Conservation (phyloP, 2,888 invertebrate genomes). For the Rhamnusium bicolor region DNA sequence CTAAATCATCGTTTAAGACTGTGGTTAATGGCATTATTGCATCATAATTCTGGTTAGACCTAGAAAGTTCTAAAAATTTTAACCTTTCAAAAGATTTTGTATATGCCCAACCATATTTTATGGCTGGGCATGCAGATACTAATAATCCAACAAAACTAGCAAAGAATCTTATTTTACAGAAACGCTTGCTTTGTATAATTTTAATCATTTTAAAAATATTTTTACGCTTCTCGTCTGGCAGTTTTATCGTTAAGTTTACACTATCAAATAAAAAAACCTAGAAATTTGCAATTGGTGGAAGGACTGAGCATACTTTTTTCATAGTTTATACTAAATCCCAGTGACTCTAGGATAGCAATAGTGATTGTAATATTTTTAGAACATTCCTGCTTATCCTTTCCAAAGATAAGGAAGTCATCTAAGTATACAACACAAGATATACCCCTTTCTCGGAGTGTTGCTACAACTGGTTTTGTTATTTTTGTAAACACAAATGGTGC, state of each 20-base stretch:
- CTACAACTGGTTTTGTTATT: constrained; percentile 42
- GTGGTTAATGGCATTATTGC: too few relatives aligned
- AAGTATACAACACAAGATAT: neutral
- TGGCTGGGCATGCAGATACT: too few relatives aligned
- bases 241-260: neutral
- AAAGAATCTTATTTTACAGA: constrained; percentile 21
- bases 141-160: constrained; percentile 39
- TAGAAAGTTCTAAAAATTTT: constrained; percentile 30
- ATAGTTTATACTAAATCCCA: neutral
- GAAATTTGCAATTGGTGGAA: neutral
- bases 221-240: neutral
- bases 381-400: neutral
- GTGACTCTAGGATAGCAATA: neutral
- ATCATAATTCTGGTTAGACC: too few relatives aligned
- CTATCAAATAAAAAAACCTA: neutral
- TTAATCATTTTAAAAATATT: neutral
- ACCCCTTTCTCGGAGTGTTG: neutral
- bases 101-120: constrained; percentile 48
- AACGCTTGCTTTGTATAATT: neutral
- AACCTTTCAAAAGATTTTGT: constrained; percentile 40
- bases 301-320: neutral
- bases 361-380: neutral
- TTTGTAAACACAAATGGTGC: constrained; percentile 55
- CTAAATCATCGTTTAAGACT: too few relatives aligned
- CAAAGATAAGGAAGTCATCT: neutral